These are phyloP conservation scores for Hyles lineata DNA, from an alignment of 2,888 invertebrate species.

Conservation along the genomic window DNA sequence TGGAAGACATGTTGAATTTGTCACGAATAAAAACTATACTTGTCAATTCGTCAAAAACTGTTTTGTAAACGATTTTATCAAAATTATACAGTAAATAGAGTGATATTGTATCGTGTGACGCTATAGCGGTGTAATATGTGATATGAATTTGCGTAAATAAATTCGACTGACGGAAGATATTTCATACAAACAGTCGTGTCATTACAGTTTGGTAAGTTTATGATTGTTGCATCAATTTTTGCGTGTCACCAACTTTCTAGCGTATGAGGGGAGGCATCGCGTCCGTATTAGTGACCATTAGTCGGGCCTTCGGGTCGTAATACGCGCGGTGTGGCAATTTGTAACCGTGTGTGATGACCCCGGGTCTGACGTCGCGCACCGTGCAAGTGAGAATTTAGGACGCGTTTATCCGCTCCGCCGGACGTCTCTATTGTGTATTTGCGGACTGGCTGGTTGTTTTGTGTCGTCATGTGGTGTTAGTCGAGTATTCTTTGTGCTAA, in stretches of 20 bases:
- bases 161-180: constrained; percentile 63
- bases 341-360: constrained; percentile 10
- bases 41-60: constrained; percentile 81
- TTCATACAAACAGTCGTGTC: constrained; percentile 59
- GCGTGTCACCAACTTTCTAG: constrained; percentile 30
- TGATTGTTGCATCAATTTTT: constrained; percentile 61
- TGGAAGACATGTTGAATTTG: constrained; percentile 82
- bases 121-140: constrained; percentile 75
- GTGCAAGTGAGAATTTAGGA: constrained; percentile 36
- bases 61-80: constrained; percentile 75
- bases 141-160: constrained; percentile 69
- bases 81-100: constrained; percentile 74
- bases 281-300: constrained; percentile 12
- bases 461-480: constrained; percentile 72
- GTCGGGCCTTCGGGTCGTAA: constrained; percentile 20
- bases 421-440: constrained; percentile 64
- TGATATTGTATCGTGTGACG: constrained; percentile 70
- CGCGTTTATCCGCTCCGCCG: constrained; percentile 43
- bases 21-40: constrained; percentile 74
- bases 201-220: constrained; percentile 78
- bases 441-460: constrained; percentile 63
- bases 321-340: constrained; percentile 2
- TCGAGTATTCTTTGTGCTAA: constrained; percentile 69
- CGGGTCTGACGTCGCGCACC: constrained; percentile 14
- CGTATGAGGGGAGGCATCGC: not conserved